phyloP scores from a whole-genome alignment of 2,888 invertebrate genomes.

The Drosophila antonietae region DNA sequence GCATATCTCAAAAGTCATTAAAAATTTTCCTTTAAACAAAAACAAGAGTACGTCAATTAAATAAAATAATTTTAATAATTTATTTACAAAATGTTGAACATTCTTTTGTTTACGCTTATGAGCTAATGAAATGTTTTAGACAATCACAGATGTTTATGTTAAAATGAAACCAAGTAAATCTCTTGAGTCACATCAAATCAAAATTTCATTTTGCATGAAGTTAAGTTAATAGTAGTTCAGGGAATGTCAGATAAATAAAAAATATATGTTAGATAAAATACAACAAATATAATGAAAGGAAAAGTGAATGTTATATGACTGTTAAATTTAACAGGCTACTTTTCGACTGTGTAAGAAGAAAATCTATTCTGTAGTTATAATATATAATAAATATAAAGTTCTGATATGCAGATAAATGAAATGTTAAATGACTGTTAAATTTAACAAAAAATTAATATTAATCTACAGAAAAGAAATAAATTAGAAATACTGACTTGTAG shows the following conservation, averaged over 20 bases:
- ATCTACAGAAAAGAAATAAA: background rate
- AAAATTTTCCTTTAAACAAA: background rate
- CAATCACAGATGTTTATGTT: constrained; percentile 55
- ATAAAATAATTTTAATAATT: constrained; percentile 18
- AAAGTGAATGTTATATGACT: background rate
- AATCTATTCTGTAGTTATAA: background rate
- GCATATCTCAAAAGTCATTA: background rate
- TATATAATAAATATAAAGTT: background rate
- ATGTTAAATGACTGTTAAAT: background rate
- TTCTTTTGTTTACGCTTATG: constrained; percentile 16
- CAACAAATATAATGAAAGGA: background rate
- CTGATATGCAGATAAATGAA: too few relatives aligned
- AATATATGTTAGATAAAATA: background rate
- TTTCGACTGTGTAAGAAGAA: too few relatives aligned
- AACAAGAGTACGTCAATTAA: background rate
- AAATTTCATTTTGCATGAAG: background rate
- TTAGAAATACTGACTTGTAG: background rate
- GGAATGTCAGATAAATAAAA: background rate
- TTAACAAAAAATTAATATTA: background rate
- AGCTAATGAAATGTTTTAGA: constrained; percentile 50
- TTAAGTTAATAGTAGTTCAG: background rate
- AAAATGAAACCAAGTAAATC: constrained; percentile 26
- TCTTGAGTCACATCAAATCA: constrained; percentile 20
- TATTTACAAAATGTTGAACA: constrained; percentile 34
- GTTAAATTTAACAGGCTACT: background rate